Percentiles rank a stretch among this genome's conserved stretches.
phyloP scores from a whole-genome alignment of 92 coral and sea anemone species.

The Micromussa lordhowensis region DNA sequence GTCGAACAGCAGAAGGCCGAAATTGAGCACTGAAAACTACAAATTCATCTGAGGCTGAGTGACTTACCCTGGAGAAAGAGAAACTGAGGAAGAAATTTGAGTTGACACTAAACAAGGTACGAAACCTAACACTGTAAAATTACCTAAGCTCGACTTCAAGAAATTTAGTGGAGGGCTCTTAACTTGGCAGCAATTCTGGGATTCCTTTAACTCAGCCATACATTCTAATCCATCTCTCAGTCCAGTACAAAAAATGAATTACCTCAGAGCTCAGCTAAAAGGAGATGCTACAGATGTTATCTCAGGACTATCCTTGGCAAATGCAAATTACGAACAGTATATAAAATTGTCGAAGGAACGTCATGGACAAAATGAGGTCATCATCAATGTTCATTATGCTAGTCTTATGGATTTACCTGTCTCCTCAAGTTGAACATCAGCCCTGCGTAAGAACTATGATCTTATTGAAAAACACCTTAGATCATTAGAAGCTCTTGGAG shows the following conservation, averaged over 20 bases:
- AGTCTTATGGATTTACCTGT: conserved; percentile 44
- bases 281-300: too few species aligned
- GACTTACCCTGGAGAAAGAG: conserved; percentile 25
- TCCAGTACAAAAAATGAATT: too few species aligned
- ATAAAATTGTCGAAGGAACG: conserved; percentile 26
- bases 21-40: conserved; percentile 12
- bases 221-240: too few species aligned
- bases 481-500: conserved; percentile 9
- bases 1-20: too few species aligned
- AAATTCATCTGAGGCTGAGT: conserved; percentile 14
- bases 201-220: too few species aligned
- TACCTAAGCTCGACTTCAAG: too few species aligned
- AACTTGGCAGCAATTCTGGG: too few species aligned
- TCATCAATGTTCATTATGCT: conserved; percentile 32
- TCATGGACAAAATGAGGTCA: conserved; percentile 23
- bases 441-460: conserved; percentile 14
- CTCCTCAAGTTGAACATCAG: conserved; percentile 15
- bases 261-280: too few species aligned
- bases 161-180: too few species aligned
- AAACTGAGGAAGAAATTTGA: conserved; percentile 7
- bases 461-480: conserved; percentile 3
- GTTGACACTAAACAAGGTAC: neutral
- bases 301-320: conserved; percentile 18
- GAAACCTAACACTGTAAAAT: too few species aligned
- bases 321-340: conserved; percentile 24